Conservation (phyloP, 2,113 vertebrate genomes). For the Apaloderma vittatum region DNA sequence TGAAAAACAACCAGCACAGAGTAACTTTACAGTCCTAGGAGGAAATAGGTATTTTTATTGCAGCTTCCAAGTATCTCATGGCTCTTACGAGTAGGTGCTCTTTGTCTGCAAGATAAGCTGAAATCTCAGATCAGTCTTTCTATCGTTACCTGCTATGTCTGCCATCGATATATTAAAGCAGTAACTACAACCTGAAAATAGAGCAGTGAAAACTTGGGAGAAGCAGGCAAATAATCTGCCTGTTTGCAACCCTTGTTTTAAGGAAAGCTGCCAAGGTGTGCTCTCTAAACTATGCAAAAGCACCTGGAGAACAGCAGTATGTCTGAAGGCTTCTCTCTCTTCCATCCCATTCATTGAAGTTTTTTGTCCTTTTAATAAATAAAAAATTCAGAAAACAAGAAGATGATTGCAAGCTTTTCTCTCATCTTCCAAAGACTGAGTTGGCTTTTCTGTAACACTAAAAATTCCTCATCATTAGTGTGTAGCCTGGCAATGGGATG, state of each 20-base stretch:
- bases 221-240: neutral
- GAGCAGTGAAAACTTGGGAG: neutral
- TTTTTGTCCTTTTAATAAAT: neutral
- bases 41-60: neutral
- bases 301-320: neutral
- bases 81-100: neutral
- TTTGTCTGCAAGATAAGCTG: neutral
- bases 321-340: neutral
- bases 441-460: neutral
- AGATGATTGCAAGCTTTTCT: neutral
- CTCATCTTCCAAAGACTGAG: neutral
- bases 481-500: neutral
- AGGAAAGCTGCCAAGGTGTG: neutral
- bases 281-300: neutral
- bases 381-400: neutral
- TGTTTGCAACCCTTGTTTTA: neutral
- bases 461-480: neutral
- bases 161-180: neutral
- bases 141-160: neutral
- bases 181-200: neutral
- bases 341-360: too few species aligned
- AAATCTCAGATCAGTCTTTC: neutral
- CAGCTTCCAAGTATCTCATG: rapidly evolving
- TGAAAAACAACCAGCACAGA: constrained; percentile 67
- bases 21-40: neutral